Evolutionary conservation across 2,113 vertebrate species (phyloP).

Genomic region (Silurus asotus): DNA sequence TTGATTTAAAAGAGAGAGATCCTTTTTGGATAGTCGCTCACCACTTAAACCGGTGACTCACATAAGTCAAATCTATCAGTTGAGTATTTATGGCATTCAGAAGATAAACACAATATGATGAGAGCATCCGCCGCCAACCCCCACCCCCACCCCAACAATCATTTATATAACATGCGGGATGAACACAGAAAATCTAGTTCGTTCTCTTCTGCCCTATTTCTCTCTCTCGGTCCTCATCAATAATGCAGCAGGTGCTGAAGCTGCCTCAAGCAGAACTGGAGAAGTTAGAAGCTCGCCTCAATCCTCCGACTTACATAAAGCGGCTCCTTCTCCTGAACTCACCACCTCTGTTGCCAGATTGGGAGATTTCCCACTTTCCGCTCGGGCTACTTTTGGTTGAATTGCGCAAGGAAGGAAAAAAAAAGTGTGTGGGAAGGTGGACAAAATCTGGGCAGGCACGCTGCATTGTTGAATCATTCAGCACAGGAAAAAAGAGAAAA

Average conservation of each 20-base stretch:
- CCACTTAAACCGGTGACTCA: neutral
- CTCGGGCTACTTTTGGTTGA: constrained; percentile 22
- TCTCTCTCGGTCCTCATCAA: constrained; percentile 53
- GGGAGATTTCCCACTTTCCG: constrained; percentile 22
- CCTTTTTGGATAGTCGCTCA: neutral
- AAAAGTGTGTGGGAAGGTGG: neutral
- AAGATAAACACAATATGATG: constrained; percentile 26
- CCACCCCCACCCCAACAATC: constrained; percentile 31
- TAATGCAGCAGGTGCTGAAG: constrained; percentile 54
- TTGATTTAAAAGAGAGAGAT: neutral
- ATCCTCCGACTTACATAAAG: constrained; percentile 39
- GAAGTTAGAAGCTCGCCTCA: constrained; percentile 46
- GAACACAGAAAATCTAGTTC: constrained; percentile 56
- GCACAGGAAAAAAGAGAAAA: neutral
- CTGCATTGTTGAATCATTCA: constrained; percentile 21
- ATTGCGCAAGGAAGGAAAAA: neutral
- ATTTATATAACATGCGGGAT: constrained; percentile 54
- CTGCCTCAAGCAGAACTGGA: constrained; percentile 53
- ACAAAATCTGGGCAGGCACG: neutral
- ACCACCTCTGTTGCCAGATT: constrained; percentile 27
- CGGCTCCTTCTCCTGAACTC: constrained; percentile 8
- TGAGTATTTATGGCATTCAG: constrained; percentile 2
- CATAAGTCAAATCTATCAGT: constrained; percentile 4
- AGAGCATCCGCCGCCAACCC: neutral
- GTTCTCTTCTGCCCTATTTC: constrained; percentile 59